phyloP scores from a whole-genome alignment of 2,888 invertebrate genomes.

The Sesia apiformis region DNA sequence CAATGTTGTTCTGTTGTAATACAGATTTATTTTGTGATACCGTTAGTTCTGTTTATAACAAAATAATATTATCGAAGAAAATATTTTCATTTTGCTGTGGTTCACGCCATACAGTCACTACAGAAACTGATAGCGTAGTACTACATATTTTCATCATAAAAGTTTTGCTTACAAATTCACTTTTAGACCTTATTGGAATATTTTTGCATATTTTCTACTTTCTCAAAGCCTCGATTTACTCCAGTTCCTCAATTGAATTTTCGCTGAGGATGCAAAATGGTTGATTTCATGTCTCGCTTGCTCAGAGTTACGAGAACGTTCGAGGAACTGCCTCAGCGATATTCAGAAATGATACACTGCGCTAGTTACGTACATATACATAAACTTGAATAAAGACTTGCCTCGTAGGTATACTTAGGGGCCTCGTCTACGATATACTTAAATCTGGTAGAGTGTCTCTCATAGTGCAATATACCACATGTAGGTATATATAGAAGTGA shows the following conservation, averaged over 20 bases:
- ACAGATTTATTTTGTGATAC: too few relatives aligned
- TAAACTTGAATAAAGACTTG: too few relatives aligned
- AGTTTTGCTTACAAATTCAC: constrained; percentile 3
- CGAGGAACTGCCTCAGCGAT: neutral
- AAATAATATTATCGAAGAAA: neutral
- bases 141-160: neutral
- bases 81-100: neutral
- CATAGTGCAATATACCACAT: too few relatives aligned
- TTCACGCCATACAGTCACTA: neutral
- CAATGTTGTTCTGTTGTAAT: too few relatives aligned
- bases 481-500: too few relatives aligned
- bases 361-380: too few relatives aligned
- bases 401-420: too few relatives aligned
- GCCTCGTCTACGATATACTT: too few relatives aligned
- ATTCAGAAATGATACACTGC: too few relatives aligned
- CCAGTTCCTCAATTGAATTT: constrained; percentile 40
- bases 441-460: too few relatives aligned
- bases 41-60: too few relatives aligned
- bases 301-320: constrained; percentile 6
- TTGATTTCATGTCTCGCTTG: constrained; percentile 27
- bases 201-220: constrained; percentile 32
- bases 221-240: constrained; percentile 22
- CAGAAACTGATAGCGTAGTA: neutral
- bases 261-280: constrained; percentile 40
- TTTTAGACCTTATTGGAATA: constrained; percentile 5